These are phyloP conservation scores for Tarsius wallacei DNA, from an alignment of 2,797 vertebrate species.

Conservation along the genomic window DNA sequence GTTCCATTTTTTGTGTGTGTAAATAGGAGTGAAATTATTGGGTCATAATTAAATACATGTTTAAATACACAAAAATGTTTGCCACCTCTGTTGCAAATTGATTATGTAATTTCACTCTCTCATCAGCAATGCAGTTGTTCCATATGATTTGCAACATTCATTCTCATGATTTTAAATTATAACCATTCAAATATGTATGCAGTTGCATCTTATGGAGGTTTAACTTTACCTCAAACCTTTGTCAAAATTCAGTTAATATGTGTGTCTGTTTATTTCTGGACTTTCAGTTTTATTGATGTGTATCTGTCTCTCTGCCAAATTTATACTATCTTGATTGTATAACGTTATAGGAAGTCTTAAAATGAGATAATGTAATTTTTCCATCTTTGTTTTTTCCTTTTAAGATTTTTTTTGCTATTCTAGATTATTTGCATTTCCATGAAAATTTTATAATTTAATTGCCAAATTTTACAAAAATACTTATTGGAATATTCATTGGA, in stretches of 20 bases:
- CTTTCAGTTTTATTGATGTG: neutral
- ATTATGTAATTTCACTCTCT: neutral
- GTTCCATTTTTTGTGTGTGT: slow-evolving; percentile 14
- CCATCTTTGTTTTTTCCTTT: neutral
- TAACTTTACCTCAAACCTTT: neutral
- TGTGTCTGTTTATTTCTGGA: neutral
- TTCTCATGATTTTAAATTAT: neutral
- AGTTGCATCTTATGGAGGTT: neutral
- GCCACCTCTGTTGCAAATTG: neutral
- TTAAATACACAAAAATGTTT: neutral
- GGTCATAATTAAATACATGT: neutral
- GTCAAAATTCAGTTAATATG: neutral
- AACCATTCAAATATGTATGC: neutral
- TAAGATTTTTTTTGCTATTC: neutral
- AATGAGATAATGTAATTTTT: neutral
- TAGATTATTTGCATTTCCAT: neutral
- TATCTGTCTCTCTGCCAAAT: neutral
- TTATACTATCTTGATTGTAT: neutral
- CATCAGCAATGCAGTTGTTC: neutral
- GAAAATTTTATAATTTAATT: neutral
- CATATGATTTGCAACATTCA: neutral
- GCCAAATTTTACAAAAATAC: neutral
- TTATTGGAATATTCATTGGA: neutral
- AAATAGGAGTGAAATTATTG: neutral
- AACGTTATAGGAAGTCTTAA: neutral